These are phyloP conservation scores for Fabriciana adippe DNA, from an alignment of 2,888 invertebrate species.

Conservation along the genomic window DNA sequence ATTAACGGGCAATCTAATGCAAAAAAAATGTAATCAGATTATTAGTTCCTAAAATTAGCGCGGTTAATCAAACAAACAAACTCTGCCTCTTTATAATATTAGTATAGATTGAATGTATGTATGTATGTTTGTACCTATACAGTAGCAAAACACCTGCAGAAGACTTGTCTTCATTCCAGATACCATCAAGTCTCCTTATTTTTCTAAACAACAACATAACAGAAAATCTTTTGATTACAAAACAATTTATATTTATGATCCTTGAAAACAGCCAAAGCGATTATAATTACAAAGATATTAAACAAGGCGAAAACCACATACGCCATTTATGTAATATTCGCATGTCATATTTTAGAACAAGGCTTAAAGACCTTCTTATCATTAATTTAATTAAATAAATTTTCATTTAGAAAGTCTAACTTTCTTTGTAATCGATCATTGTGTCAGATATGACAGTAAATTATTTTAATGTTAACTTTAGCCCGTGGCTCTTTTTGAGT, in stretches of 20 bases:
- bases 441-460: no score
- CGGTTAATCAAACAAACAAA: no score
- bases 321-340: background rate
- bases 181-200: background rate
- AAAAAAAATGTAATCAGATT: no score
- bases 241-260: background rate
- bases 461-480: no score
- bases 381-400: background rate
- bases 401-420: no score
- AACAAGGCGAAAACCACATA: slow-evolving; percentile 5
- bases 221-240: background rate
- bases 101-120: no score
- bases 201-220: background rate
- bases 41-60: no score
- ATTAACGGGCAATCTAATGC: no score
- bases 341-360: background rate
- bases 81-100: no score
- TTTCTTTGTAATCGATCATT: background rate
- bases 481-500: no score
- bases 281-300: slow-evolving; percentile 7
- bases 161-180: background rate
- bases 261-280: slow-evolving; percentile 5
- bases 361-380: background rate
- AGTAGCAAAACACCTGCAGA: no score
- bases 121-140: no score